A percentile compares a stretch with the other conserved stretches of the same genome.
phyloP scores from a whole-genome alignment of 2,797 vertebrate genomes.

The Anguilla marmorata region DNA sequence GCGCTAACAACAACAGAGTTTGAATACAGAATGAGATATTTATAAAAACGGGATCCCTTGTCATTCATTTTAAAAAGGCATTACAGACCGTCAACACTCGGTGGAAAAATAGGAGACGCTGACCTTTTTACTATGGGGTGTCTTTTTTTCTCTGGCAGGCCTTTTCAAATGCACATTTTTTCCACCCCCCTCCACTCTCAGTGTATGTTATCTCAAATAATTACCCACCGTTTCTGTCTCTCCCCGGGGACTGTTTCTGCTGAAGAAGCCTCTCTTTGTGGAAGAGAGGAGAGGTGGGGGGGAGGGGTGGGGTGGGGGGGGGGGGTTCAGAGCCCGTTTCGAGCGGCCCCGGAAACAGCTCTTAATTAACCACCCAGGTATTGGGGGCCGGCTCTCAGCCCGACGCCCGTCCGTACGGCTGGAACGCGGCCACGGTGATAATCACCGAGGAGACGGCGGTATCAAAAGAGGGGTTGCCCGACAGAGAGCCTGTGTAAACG shows the following conservation, averaged over 20 bases:
- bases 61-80: constrained; percentile 82
- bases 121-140: constrained; percentile 83
- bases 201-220: constrained; percentile 89
- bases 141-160: constrained; percentile 44
- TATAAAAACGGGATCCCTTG: constrained; percentile 69
- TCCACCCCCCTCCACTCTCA: constrained; percentile 62
- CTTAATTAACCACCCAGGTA: constrained; percentile 91
- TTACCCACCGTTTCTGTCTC: constrained; percentile 81
- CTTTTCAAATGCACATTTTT: constrained; percentile 70
- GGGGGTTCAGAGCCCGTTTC: constrained; percentile 81
- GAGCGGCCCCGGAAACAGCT: constrained; percentile 77
- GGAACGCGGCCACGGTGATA: constrained; percentile 75
- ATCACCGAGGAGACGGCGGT: constrained; percentile 74
- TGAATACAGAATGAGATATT: constrained; percentile 78
- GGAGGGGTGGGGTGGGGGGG: constrained; percentile 80
- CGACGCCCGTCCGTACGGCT: constrained; percentile 81
- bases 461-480: constrained; percentile 64
- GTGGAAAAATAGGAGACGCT: constrained; percentile 80
- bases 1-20: constrained; percentile 65
- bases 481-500: constrained; percentile 74
- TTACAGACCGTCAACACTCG: constrained; percentile 78
- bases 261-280: constrained; percentile 83
- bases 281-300: constrained; percentile 67
- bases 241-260: constrained; percentile 80
- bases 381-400: constrained; percentile 74